These are phyloP conservation scores for Synanthedon vespiformis DNA, from an alignment of 2,888 invertebrate species.

Conservation along the genomic window DNA sequence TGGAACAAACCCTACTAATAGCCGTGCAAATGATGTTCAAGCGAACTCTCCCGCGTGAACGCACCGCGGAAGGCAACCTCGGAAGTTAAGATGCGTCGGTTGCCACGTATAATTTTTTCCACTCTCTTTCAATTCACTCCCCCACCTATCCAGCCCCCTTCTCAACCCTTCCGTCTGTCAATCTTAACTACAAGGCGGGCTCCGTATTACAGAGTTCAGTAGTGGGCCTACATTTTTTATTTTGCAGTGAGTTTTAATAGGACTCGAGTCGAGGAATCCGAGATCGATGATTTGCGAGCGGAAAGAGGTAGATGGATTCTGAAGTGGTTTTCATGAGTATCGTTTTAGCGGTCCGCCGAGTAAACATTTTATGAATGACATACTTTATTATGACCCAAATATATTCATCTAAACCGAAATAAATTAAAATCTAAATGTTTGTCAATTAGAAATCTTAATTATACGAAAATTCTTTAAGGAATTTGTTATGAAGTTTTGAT, in stretches of 20 bases:
- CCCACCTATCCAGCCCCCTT: slow-evolving; percentile 23
- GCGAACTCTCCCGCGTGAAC: slow-evolving; percentile 23
- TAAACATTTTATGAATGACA: too few relatives aligned
- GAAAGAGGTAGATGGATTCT: slow-evolving; percentile 1
- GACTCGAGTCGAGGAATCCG: slow-evolving; percentile 31
- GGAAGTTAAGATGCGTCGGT: slow-evolving; percentile 68
- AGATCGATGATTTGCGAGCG: slow-evolving; percentile 43
- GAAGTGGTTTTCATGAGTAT: background rate
- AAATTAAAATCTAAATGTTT: too few relatives aligned
- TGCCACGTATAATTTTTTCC: slow-evolving; percentile 67
- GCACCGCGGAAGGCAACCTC: slow-evolving; percentile 42
- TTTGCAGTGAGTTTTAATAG: slow-evolving; percentile 49
- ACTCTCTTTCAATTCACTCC: slow-evolving; percentile 61
- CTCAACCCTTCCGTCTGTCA: slow-evolving; percentile 66
- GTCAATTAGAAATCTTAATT: too few relatives aligned
- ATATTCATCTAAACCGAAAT: background rate
- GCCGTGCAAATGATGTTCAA: slow-evolving; percentile 4
- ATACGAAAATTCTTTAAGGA: too few relatives aligned
- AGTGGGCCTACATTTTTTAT: slow-evolving; percentile 49
- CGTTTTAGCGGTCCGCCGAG: background rate
- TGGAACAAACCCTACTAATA: background rate
- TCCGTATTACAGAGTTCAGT: slow-evolving; percentile 45
- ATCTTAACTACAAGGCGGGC: slow-evolving; percentile 64
- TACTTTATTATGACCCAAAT: background rate
- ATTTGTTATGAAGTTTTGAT: too few relatives aligned